Evolutionary conservation across 2,888 invertebrate genomes (phyloP), one percentile per base, ranked within the genome.

Genomic region (Blera fallax): DNA sequence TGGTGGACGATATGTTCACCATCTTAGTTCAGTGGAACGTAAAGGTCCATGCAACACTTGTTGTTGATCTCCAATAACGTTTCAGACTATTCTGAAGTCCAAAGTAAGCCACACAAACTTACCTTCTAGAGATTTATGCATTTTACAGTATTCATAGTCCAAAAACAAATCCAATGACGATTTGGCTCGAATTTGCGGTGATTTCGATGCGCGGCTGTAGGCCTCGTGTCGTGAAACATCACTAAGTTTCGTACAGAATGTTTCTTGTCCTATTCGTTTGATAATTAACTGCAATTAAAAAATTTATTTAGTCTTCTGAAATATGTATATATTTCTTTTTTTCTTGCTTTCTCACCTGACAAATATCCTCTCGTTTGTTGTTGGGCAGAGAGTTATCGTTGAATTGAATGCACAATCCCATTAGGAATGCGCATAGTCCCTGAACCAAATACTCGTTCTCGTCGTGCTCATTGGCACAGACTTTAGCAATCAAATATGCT

Each of bases 71-170:
- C 24, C 24, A 24, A 24, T 3, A 24, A 24, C 24, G 24, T 24
- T 4, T 24, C 24, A 24, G 24, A 24, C 24, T 3, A 4, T 24
- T 3, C 4, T 4, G 24, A 2, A 2, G 4, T 10, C 11, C 10
- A 10, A 10, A 34, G 34, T 34, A 24, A 18, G 11, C 11, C 27
- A 29, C 3, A 43, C 18, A 52, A 56, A 78, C 92, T 91, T 89
- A 95, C 95, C 93, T 93, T 97, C 97, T 34, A 96, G 92, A 0
- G 94, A 94, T 92, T 98, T 99, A 91, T 98, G 97, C 27, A 99
- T 93, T 90, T 95, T 95, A 89, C 98, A 98, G 93, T 99, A 99
- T 92, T 98, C 98, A 91, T 97, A 97, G 92, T 99, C 99, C 48
- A 99, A 94, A 70, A 98, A 93, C 16, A 99, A 94, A 87, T 99